A percentile compares a stretch with the other conserved stretches of the same genome.
These are phyloP conservation scores for Anolis sagrei DNA, from an alignment of 2,113 vertebrate genomes.

Conservation along the genomic window DNA sequence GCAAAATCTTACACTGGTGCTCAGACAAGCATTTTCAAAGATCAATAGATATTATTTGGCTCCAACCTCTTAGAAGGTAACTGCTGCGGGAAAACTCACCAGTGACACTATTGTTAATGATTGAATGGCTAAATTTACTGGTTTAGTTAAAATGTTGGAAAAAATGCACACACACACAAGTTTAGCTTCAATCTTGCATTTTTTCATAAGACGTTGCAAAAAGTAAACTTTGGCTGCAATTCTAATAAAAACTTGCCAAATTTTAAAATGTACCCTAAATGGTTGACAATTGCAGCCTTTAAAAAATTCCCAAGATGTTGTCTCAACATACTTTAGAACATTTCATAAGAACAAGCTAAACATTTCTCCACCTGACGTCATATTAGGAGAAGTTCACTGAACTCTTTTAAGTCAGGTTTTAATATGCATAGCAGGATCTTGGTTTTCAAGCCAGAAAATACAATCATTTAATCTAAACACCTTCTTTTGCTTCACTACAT, in stretches of 20 bases:
- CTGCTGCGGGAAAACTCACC: neutral
- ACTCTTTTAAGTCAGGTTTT: accelerated
- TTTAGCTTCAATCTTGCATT: neutral
- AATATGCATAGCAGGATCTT: neutral
- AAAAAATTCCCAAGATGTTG: neutral
- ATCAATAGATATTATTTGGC: neutral
- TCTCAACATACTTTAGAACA: neutral
- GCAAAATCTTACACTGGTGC: neutral
- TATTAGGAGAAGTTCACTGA: neutral
- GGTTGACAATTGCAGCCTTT: neutral
- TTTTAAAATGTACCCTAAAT: neutral
- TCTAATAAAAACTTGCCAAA: neutral
- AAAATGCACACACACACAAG: neutral
- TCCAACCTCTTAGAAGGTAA: neutral
- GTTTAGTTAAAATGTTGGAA: neutral
- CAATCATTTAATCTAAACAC: neutral
- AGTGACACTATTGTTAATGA: neutral
- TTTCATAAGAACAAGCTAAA: neutral
- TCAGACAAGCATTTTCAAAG: neutral
- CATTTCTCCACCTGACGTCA: neutral
- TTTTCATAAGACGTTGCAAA: neutral
- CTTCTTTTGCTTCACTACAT: neutral
- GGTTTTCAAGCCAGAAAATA: neutral
- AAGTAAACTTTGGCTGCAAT: neutral
- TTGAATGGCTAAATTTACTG: neutral